phyloP scores from a whole-genome alignment of 1,140 invertebrate genomes.

The Mercenaria mercenaria region DNA sequence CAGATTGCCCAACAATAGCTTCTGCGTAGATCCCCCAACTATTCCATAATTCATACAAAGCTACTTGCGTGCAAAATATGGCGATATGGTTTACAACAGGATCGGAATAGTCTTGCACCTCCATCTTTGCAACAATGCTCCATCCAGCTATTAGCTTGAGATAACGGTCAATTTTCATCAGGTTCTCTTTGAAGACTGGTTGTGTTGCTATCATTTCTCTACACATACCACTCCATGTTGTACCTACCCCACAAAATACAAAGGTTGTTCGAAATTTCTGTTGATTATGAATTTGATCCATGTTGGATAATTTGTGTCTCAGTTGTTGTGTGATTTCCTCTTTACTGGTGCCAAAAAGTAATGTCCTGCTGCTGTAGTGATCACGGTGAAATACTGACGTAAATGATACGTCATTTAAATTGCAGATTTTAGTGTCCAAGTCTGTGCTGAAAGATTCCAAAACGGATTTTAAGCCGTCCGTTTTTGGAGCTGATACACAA shows the following conservation, averaged over 20 bases:
- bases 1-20: slow-evolving; percentile 70
- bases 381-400: slow-evolving; percentile 68
- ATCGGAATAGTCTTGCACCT: slow-evolving; percentile 30
- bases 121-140: slow-evolving; percentile 55
- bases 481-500: not conserved
- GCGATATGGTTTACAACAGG: slow-evolving; percentile 67
- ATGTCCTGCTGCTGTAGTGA: slow-evolving; percentile 57
- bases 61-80: slow-evolving; percentile 71
- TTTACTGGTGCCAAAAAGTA: slow-evolving; percentile 11
- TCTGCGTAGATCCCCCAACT: slow-evolving; percentile 63
- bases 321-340: not conserved
- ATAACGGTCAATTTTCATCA: slow-evolving; percentile 43
- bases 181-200: slow-evolving; percentile 47
- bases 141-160: slow-evolving; percentile 35
- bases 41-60: slow-evolving; percentile 52
- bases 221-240: slow-evolving; percentile 75
- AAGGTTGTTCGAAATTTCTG: slow-evolving; percentile 55
- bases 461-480: not conserved
- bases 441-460: not conserved
- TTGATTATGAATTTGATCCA: not conserved
- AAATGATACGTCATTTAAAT: slow-evolving; percentile 66
- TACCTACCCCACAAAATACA: slow-evolving; percentile 77
- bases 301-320: slow-evolving; percentile 7
- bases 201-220: slow-evolving; percentile 61
- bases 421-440: not conserved